Percentiles rank a stretch among this genome's conserved stretches.
Conservation (phyloP, 2,797 vertebrate species). For the Sebastes minor region DNA sequence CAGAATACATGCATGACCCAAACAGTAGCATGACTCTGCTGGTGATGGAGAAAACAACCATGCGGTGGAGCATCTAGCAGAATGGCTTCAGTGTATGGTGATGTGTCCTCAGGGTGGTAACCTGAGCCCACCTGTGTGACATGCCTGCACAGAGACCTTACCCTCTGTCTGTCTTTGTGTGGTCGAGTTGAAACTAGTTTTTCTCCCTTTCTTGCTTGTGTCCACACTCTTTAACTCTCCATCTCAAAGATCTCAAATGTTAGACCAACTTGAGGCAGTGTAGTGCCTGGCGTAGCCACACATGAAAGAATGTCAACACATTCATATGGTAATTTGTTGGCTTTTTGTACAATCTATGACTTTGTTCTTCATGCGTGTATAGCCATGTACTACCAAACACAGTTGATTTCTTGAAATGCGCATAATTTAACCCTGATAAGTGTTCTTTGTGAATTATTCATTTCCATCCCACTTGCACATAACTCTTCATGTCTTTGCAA, state of each 20-base stretch:
- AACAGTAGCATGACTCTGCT: background rate
- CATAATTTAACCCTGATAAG: conserved; percentile 77
- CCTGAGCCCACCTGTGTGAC: conserved; percentile 59
- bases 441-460: conserved; percentile 75
- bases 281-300: conserved; percentile 22
- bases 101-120: conserved; percentile 59
- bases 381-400: conserved; percentile 52
- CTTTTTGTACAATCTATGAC: conserved; percentile 64
- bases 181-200: conserved; percentile 42
- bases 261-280: conserved; percentile 24
- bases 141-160: conserved; percentile 46
- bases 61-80: background rate
- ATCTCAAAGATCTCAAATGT: conserved; percentile 37
- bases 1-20: background rate
- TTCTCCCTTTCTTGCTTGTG: conserved; percentile 13
- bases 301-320: conserved; percentile 61
- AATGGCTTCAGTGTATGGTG: conserved; percentile 23
- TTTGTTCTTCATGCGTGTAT: conserved; percentile 68
- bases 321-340: conserved; percentile 72
- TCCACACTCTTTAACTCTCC: conserved; percentile 25
- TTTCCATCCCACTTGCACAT: conserved; percentile 75
- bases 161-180: conserved; percentile 4
- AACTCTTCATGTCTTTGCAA: conserved; percentile 70
- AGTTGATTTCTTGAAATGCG: conserved; percentile 67
- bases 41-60: background rate